A percentile compares a stretch with the other conserved stretches of the same genome.
Evolutionary conservation across 2,888 invertebrate species (phyloP).

Genomic region (Tipula helvola): DNA sequence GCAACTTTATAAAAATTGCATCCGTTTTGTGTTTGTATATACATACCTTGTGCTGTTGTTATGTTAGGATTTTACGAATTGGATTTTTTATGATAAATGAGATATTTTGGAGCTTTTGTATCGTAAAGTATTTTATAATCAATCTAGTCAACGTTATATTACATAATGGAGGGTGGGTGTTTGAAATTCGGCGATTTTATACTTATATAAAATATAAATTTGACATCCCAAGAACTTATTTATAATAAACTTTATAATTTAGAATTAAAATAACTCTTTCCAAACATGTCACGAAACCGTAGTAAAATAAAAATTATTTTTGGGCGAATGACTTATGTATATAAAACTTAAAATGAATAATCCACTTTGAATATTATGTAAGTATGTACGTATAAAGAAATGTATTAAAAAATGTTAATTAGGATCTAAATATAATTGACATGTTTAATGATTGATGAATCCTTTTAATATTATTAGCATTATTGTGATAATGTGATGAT

Average conservation of each 20-base stretch:
- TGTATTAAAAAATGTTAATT: not conserved
- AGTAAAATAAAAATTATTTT: not conserved
- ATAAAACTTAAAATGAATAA: not conserved
- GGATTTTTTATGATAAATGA: not conserved
- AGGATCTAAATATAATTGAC: not conserved
- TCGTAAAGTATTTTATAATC: not conserved
- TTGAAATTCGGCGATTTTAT: not conserved
- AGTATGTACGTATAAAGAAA: not conserved
- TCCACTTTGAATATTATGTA: not conserved
- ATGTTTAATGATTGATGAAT: not conserved
- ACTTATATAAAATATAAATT: not conserved
- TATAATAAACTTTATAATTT: not conserved
- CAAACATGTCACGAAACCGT: not conserved
- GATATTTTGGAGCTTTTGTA: not conserved
- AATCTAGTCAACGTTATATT: no score
- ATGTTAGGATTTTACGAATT: not conserved
- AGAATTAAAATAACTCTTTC: not conserved
- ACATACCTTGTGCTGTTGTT: not conserved
- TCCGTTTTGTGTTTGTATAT: not conserved
- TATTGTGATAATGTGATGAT: not conserved
- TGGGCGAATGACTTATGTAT: not conserved
- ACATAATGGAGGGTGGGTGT: no score
- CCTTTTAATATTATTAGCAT: not conserved
- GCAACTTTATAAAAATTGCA: not conserved
- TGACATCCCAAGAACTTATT: no score